Conservation (phyloP, 1,140 invertebrate genomes). For the Aethina tumida region DNA sequence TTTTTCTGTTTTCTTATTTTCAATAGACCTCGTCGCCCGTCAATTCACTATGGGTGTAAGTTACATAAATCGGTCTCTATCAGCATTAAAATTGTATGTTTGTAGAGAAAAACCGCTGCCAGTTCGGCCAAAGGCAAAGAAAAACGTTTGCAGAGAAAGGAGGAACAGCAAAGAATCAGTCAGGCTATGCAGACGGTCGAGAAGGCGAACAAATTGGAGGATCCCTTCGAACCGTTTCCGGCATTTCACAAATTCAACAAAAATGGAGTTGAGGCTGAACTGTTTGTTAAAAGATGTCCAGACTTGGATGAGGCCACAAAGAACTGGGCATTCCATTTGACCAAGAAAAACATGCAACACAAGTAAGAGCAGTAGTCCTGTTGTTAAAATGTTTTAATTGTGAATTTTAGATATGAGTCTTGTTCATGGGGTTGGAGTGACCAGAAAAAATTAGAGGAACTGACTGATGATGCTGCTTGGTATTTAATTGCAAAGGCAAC, state of each 20-base stretch:
- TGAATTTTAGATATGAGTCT: constrained; percentile 49
- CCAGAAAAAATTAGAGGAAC: constrained; percentile 56
- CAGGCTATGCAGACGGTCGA: constrained; percentile 32
- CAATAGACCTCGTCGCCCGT: too few relatives aligned
- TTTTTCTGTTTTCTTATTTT: too few relatives aligned
- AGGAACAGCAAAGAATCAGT: constrained; percentile 35
- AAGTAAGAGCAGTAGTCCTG: constrained; percentile 36
- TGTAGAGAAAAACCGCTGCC: constrained; percentile 22
- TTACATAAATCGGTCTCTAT: too few relatives aligned
- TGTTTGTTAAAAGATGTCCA: constrained; percentile 24
- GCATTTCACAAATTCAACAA: constrained; percentile 36
- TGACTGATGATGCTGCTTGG: constrained; percentile 59
- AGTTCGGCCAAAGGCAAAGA: constrained; percentile 34
- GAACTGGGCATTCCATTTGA: constrained; percentile 46
- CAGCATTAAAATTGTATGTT: too few relatives aligned
- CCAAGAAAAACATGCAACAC: constrained; percentile 50
- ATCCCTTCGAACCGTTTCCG: constrained; percentile 36
- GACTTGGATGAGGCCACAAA: constrained; percentile 26
- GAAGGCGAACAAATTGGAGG: constrained; percentile 34
- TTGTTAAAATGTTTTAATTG: constrained; percentile 6
- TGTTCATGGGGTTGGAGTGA: constrained; percentile 68
- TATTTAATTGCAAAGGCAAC: constrained; percentile 53
- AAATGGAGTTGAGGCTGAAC: constrained; percentile 32
- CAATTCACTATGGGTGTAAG: too few relatives aligned
- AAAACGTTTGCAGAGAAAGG: constrained; percentile 35